These are phyloP conservation scores for Orchesellides sinensis DNA, from an alignment of 2,888 invertebrate genomes.

Conservation along the genomic window DNA sequence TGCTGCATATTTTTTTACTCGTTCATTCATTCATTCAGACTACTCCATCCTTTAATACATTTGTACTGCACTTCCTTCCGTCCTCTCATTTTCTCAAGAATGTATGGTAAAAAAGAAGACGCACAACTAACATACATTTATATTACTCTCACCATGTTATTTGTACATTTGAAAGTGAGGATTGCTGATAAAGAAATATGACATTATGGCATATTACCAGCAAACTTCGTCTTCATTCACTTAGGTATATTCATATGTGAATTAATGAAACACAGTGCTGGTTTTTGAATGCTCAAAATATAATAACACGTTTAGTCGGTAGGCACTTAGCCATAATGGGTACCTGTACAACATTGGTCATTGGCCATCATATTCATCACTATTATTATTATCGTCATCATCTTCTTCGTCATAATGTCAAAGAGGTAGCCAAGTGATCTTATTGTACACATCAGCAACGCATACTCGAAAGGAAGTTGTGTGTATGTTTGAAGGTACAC, in stretches of 20 bases:
- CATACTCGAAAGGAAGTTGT: not conserved
- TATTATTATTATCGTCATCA: not conserved
- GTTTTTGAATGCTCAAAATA: conserved; percentile 36
- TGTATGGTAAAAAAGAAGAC: conserved; percentile 27
- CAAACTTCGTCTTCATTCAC: not conserved
- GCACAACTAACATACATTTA: conserved; percentile 18
- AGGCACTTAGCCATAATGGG: not conserved
- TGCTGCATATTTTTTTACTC: conserved; percentile 36
- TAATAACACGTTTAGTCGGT: conserved; percentile 40
- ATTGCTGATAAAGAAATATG: conserved; percentile 30
- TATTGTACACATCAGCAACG: too few relatives aligned
- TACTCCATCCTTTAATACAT: too few relatives aligned
- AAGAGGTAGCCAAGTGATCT: too few relatives aligned
- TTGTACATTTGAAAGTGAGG: conserved; percentile 41
- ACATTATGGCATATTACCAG: conserved; percentile 3
- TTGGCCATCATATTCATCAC: conserved; percentile 6
- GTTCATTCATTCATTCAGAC: conserved; percentile 47
- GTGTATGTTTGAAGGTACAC: not conserved
- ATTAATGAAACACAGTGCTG: too few relatives aligned
- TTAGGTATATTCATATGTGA: too few relatives aligned
- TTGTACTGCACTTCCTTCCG: conserved; percentile 42
- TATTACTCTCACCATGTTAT: conserved; percentile 37
- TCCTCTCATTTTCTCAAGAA: conserved; percentile 54
- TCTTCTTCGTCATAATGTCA: not conserved
- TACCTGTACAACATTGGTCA: conserved; percentile 1